Conservation (phyloP, 2,113 vertebrate species). For the Ibidorhyncha struthersii region DNA sequence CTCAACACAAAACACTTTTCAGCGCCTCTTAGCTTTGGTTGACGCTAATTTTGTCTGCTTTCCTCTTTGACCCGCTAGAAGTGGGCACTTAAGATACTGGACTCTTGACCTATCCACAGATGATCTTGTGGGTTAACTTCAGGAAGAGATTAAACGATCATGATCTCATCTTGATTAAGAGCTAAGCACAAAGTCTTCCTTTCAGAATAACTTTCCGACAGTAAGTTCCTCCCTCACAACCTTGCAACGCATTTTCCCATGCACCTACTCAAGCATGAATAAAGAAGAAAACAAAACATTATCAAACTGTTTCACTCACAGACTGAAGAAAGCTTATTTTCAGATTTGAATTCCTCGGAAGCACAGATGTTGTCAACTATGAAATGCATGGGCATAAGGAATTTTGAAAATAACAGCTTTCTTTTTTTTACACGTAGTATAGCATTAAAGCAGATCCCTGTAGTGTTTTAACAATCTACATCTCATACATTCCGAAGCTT, state of each 20-base stretch:
- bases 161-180: not conserved
- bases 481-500: not conserved
- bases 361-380: not conserved
- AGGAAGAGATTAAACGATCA: not conserved
- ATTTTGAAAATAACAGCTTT: not conserved
- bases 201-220: not conserved
- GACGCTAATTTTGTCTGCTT: not conserved
- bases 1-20: not conserved
- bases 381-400: not conserved
- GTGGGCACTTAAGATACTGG: not conserved
- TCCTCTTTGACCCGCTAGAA: not conserved
- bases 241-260: not conserved
- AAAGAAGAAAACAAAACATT: not conserved
- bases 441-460: constrained; percentile 6
- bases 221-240: not conserved
- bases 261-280: not conserved
- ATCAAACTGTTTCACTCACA: not conserved
- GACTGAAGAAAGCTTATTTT: constrained; percentile 6
- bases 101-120: not conserved
- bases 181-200: not conserved
- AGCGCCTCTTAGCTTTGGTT: not conserved
- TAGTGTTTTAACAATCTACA: not conserved
- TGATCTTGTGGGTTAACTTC: not conserved
- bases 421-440: not conserved
- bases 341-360: constrained; percentile 1